Percentiles rank a stretch among this genome's conserved stretches.
phyloP scores from a whole-genome alignment of 2,888 invertebrate species.

The Ommatoiulus sabulosus region DNA sequence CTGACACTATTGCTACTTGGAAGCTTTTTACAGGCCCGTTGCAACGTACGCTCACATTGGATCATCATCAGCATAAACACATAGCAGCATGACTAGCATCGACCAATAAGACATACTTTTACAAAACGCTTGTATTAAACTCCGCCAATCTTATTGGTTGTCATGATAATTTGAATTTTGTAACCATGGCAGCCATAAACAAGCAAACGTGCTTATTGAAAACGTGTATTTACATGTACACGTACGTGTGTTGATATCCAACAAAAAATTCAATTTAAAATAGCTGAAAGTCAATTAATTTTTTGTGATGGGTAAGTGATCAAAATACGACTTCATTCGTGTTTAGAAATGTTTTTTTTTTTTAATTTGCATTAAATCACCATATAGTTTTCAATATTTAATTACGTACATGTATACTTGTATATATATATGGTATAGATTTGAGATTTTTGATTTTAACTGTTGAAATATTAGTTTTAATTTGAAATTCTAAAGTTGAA shows the following conservation, averaged over 20 bases:
- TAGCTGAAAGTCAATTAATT: not conserved
- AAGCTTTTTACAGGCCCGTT: not conserved
- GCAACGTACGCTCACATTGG: not conserved
- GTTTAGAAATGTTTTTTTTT: too few species aligned
- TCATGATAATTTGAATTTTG: not conserved
- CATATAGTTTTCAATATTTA: too few species aligned
- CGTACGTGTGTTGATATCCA: not conserved
- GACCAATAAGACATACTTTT: not conserved
- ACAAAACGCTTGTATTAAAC: not conserved
- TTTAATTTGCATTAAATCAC: too few species aligned
- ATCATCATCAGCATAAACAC: not conserved
- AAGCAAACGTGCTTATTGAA: not conserved
- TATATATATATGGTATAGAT: too few species aligned
- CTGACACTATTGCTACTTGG: not conserved
- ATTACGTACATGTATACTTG: too few species aligned
- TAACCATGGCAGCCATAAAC: slow-evolving; percentile 16
- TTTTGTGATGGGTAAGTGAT: not conserved
- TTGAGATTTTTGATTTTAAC: too few species aligned
- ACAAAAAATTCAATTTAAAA: not conserved
- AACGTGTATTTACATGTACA: not conserved
- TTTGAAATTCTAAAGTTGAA: too few species aligned
- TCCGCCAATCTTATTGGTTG: not conserved
- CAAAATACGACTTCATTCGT: not conserved
- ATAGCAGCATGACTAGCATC: not conserved
- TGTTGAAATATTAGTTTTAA: too few species aligned